phyloP scores from a whole-genome alignment of 2,797 vertebrate genomes.

The Sebastes nivosus region DNA sequence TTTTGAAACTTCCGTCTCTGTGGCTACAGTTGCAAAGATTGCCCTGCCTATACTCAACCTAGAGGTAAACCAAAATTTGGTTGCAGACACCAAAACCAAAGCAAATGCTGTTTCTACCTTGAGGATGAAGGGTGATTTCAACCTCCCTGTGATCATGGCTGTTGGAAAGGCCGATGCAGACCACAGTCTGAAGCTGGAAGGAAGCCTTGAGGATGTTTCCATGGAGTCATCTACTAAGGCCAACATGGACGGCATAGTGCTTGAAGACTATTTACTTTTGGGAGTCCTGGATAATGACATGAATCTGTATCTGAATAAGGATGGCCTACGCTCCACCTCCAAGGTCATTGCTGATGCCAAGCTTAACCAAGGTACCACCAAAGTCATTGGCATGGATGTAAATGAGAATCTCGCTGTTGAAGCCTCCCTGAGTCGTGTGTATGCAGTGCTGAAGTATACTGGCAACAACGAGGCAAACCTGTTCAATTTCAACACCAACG shows the following conservation, averaged over 20 bases:
- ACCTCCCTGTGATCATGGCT: conserved; percentile 74
- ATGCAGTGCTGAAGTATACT: conserved; percentile 83
- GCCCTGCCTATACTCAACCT: conserved; percentile 78
- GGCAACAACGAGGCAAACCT: conserved; percentile 81
- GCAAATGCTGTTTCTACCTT: conserved; percentile 81
- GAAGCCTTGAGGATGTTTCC: conserved; percentile 81
- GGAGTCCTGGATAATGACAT: conserved; percentile 84
- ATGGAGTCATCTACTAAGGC: conserved; percentile 82
- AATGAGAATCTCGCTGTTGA: conserved; percentile 87
- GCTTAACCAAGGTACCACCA: conserved; percentile 67
- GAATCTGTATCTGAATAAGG: conserved; percentile 85
- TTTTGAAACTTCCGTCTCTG: conserved; percentile 77
- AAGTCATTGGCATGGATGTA: conserved; percentile 80
- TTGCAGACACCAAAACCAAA: conserved; percentile 85
- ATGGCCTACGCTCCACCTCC: conserved; percentile 83
- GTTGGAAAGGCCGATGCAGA: conserved; percentile 78
- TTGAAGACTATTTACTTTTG: conserved; percentile 74
- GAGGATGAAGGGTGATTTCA: conserved; percentile 82
- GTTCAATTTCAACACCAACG: conserved; percentile 77
- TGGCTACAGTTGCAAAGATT: conserved; percentile 81
- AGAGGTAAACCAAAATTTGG: conserved; percentile 87
- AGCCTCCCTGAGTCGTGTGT: conserved; percentile 81
- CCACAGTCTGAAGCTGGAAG: conserved; percentile 86
- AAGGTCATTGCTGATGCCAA: conserved; percentile 81
- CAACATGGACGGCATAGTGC: conserved; percentile 81